phyloP scores from a whole-genome alignment of 1,140 invertebrate species.

The Drosophila pachea region DNA sequence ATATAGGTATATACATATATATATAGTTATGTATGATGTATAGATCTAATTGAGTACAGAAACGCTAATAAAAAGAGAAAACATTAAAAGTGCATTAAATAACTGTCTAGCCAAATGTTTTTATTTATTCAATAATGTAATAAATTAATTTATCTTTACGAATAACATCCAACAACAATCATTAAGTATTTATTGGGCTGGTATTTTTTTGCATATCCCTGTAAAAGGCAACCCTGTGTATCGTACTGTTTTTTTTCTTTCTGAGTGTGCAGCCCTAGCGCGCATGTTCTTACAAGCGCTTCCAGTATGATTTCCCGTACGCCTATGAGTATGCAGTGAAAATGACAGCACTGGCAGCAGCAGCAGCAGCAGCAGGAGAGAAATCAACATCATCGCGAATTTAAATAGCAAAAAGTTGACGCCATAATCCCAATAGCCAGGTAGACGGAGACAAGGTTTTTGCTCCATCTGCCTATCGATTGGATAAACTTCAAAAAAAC shows the following conservation, averaged over 20 bases:
- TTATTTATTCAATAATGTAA: not conserved
- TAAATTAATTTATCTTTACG: no score
- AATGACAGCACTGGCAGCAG: conserved; percentile 64
- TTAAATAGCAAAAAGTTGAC: conserved; percentile 50
- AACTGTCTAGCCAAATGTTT: conserved; percentile 3
- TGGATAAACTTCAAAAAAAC: conserved; percentile 46
- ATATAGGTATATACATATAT: conserved; percentile 65
- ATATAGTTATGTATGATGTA: conserved; percentile 73
- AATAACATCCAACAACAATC: no score
- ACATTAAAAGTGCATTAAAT: conserved; percentile 67
- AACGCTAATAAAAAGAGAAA: conserved; percentile 72
- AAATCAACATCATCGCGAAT: conserved; percentile 60
- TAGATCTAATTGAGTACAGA: conserved; percentile 71
- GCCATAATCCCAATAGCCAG: conserved; percentile 22
- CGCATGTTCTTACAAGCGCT: conserved; percentile 30
- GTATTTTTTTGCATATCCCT: not conserved
- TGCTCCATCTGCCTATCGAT: conserved; percentile 46
- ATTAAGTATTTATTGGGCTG: not conserved
- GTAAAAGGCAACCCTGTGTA: conserved; percentile 12
- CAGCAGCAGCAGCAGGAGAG: conserved; percentile 25
- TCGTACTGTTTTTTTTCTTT: not conserved
- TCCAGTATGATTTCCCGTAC: conserved; percentile 57
- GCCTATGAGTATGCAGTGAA: conserved; percentile 77
- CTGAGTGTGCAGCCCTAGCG: conserved; percentile 43
- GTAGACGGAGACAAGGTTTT: conserved; percentile 43